Evolutionary conservation across 2,113 vertebrate genomes (phyloP), one percentile per base, ranked within the genome.

Genomic region (Spheniscus mendiculus): DNA sequence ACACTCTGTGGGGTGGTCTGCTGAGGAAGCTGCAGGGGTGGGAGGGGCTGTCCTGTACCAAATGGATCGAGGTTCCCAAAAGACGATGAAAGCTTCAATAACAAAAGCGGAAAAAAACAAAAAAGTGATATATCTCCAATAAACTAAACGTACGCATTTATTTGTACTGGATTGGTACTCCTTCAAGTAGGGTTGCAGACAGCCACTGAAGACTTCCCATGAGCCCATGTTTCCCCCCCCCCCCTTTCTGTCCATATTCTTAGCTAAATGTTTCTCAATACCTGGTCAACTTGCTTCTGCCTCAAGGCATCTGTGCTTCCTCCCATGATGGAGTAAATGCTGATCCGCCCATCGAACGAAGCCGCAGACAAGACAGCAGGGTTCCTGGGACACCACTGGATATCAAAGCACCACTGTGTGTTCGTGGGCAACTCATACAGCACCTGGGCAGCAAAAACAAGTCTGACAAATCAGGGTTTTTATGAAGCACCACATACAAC

Each of bases 301-400:
- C 97, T 98, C 82, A 99, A 96, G 15, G 98, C 97, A 34, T 99
- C 99, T 12, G 77, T 86, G 90, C 98, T 99, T 47, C 99, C 99
- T 63, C 99, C 99, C 99, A 99, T 99, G 97, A 99, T 99, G 72
- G 99, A 99, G 79, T 99, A 99, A 97, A 99, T 47, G 40, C 99
- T 99, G 91, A 99, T 99, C 53, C 98, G 98, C 6, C 99, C 99
- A 13, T 99, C 99, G 0, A 99, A 99, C 17, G 99, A 98, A 11
- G 99, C 99, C 0, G 99, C 99, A 23, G 99, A 99, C 77, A 99
- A 97, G 79, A 99, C 97, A 7, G 99, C 99, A 0, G 99, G 99
- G 93, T 99, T 99, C 81, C 99, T 98, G 17, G 99, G 99, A 81
- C 99, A 99, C 99, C 99, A 99, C 98, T 99, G 99, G 94, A 99